phyloP scores from a whole-genome alignment of 1,140 invertebrate species.

The Drosophila lacertosa region DNA sequence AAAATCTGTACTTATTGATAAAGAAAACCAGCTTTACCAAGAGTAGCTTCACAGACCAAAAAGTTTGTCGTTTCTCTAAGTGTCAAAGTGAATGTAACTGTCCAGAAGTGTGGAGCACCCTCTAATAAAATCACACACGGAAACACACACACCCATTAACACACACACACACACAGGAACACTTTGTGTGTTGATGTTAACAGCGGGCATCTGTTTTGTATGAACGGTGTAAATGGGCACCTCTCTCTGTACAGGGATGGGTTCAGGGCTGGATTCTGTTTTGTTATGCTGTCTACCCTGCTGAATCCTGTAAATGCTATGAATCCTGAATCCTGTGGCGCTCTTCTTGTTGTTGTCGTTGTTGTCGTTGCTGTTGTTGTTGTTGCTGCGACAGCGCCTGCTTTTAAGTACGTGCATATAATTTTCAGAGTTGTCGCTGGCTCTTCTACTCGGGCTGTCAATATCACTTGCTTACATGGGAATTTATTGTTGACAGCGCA shows the following conservation, averaged over 20 bases:
- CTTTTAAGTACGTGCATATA: conserved; percentile 79
- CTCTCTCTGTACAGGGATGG: no score
- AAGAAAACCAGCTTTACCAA: no score
- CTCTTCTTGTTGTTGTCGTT: background rate
- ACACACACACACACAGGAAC: background rate
- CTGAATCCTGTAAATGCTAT: conserved; percentile 20
- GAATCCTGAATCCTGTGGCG: conserved; percentile 23
- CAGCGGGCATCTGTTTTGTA: conserved; percentile 52
- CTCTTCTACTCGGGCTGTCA: conserved; percentile 68
- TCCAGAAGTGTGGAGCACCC: conserved; percentile 10
- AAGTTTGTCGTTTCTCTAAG: conserved; percentile 3
- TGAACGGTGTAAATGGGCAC: conserved; percentile 38
- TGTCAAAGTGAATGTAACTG: conserved; percentile 8
- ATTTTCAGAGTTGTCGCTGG: conserved; percentile 60
- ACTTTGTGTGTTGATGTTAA: conserved; percentile 36
- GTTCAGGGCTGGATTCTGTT: no score
- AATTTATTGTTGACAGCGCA: conserved; percentile 78
- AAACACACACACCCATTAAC: no score
- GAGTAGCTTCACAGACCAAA: no score
- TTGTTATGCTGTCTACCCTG: conserved; percentile 4
- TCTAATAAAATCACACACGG: background rate
- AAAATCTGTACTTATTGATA: no score
- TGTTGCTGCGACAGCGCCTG: conserved; percentile 29
- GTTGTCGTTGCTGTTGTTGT: background rate
- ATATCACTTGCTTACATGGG: conserved; percentile 80